Conservation (phyloP, 2,113 vertebrate genomes). For the Acrocephalus arundinaceus region DNA sequence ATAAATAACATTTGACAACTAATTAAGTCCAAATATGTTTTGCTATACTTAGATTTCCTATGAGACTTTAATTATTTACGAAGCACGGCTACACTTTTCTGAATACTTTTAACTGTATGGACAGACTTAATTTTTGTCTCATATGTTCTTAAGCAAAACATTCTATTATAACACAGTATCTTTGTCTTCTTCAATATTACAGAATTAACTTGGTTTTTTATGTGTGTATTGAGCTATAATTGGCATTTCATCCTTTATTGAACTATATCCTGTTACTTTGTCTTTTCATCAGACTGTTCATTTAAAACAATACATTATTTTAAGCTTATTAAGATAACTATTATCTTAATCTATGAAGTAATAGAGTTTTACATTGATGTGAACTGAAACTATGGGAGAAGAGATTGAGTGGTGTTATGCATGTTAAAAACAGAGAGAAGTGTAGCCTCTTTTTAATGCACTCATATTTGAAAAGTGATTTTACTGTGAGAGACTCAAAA, state of each 20-base stretch:
- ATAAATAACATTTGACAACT: constrained; percentile 2
- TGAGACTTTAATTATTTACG: background rate
- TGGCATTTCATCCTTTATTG: background rate
- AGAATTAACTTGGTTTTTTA: background rate
- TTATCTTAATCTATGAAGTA: background rate
- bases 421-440: background rate
- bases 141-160: background rate
- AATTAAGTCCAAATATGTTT: background rate
- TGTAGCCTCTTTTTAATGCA: background rate
- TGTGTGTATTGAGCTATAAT: background rate
- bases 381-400: background rate
- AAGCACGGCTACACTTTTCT: background rate
- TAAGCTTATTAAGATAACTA: background rate
- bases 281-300: background rate
- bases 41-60: background rate
- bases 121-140: background rate
- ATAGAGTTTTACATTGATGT: background rate
- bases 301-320: background rate
- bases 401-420: background rate
- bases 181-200: background rate
- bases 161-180: background rate
- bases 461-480: background rate
- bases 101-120: background rate
- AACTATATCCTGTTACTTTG: background rate
- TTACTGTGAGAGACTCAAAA: background rate